Evolutionary conservation across 2,797 vertebrate species (phyloP).

Genomic region (Cuculus canorus): DNA sequence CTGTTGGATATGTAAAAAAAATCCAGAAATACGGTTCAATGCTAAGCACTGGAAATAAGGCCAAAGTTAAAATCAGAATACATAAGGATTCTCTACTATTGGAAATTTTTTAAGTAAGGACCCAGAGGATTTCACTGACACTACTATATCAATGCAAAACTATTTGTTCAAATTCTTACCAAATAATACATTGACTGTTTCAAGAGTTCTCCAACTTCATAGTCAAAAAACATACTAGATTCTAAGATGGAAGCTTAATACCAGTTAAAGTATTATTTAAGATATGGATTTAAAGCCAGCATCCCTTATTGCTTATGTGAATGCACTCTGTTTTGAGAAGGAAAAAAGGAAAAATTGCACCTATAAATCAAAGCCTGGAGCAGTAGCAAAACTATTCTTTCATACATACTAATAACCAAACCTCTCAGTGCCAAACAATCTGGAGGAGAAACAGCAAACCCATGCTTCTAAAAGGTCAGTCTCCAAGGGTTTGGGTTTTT

Average conservation of each 20-base stretch:
- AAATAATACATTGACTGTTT: not conserved
- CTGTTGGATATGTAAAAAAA: not conserved
- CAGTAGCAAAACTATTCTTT: not conserved
- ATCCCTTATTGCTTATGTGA: not conserved
- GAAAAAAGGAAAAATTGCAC: not conserved
- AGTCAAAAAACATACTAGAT: not conserved
- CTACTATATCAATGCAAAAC: not conserved
- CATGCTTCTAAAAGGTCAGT: not conserved
- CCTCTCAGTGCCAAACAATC: not conserved
- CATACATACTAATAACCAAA: not conserved
- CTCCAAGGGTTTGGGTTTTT: not conserved
- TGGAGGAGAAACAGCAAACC: not conserved
- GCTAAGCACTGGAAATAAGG: not conserved
- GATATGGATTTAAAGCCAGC: not conserved
- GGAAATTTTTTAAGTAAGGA: not conserved
- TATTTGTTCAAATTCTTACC: not conserved
- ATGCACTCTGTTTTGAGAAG: not conserved
- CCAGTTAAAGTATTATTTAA: not conserved
- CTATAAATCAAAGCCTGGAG: not conserved
- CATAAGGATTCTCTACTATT: not conserved
- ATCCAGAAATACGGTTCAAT: not conserved
- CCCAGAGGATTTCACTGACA: not conserved
- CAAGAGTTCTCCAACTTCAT: not conserved
- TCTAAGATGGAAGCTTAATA: not conserved
- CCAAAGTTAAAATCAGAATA: not conserved